phyloP scores from a whole-genome alignment of 2,113 vertebrate genomes.

The Alouatta palliata region DNA sequence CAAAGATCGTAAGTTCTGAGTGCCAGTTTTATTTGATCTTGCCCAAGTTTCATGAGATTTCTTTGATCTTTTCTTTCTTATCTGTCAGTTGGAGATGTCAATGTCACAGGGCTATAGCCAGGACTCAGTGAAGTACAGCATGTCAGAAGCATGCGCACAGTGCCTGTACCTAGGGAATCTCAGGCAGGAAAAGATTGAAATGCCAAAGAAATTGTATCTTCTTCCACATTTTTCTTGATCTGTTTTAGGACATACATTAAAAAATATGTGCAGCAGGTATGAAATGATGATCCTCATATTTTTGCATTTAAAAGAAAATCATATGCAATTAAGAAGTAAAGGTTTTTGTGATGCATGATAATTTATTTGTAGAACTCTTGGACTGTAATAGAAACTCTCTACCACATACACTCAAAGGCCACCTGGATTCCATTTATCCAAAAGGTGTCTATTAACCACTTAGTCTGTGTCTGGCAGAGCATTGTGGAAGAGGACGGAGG shows the following conservation, averaged over 20 bases:
- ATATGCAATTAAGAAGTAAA: conserved; percentile 16
- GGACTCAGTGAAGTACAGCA: neutral
- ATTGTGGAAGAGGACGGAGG: accelerated
- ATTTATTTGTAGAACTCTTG: conserved; percentile 6
- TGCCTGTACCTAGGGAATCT: neutral
- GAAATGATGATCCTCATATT: neutral
- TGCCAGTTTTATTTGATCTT: neutral
- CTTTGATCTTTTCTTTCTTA: neutral
- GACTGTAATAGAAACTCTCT: neutral
- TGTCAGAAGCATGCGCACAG: neutral
- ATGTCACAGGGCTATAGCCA: no score
- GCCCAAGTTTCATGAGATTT: neutral
- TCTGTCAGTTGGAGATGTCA: neutral
- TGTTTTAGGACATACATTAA: neutral
- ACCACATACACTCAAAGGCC: neutral
- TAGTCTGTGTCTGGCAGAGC: no score
- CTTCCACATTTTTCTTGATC: neutral
- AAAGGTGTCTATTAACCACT: neutral
- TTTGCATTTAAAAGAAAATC: conserved; percentile 49
- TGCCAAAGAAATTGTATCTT: neutral
- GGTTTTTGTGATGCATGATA: neutral
- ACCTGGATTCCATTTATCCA: neutral
- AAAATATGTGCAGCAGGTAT: neutral
- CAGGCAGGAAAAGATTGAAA: neutral
- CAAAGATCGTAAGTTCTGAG: no score